These are phyloP conservation scores for Buceros bicornis DNA, from an alignment of 2,797 vertebrate genomes.

Conservation along the genomic window DNA sequence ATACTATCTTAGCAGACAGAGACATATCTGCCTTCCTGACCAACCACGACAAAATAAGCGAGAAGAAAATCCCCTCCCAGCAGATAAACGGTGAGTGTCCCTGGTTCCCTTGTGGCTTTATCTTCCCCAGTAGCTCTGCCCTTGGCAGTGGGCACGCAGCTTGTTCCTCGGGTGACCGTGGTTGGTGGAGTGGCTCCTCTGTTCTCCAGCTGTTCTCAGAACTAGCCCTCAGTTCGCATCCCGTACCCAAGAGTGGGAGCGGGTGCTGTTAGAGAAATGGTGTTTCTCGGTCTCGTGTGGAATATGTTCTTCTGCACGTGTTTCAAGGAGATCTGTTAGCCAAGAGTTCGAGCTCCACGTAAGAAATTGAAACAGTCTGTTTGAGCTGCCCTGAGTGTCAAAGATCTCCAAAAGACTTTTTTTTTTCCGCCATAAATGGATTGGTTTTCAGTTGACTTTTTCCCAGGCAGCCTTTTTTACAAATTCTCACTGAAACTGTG, in stretches of 20 bases:
- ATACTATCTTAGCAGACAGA: constrained; percentile 81
- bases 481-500: neutral
- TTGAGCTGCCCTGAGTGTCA: neutral
- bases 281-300: neutral
- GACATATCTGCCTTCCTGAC: constrained; percentile 82
- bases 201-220: neutral
- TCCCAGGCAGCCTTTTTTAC: neutral
- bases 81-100: constrained; percentile 83
- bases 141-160: neutral
- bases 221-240: neutral
- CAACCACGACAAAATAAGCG: constrained; percentile 79
- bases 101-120: neutral
- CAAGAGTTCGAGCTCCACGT: neutral
- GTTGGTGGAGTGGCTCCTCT: neutral
- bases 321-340: neutral
- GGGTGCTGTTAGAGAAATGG: neutral
- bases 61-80: constrained; percentile 68
- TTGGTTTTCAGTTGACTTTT: neutral
- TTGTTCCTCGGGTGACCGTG: neutral
- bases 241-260: neutral
- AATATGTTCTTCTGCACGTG: neutral
- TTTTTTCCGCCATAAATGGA: neutral
- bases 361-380: neutral
- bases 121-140: neutral
- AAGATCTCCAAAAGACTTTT: neutral